A percentile compares a stretch with the other conserved stretches of the same genome.
phyloP scores from a whole-genome alignment of 2,888 invertebrate species.

The Chromoteleia sp. region DNA sequence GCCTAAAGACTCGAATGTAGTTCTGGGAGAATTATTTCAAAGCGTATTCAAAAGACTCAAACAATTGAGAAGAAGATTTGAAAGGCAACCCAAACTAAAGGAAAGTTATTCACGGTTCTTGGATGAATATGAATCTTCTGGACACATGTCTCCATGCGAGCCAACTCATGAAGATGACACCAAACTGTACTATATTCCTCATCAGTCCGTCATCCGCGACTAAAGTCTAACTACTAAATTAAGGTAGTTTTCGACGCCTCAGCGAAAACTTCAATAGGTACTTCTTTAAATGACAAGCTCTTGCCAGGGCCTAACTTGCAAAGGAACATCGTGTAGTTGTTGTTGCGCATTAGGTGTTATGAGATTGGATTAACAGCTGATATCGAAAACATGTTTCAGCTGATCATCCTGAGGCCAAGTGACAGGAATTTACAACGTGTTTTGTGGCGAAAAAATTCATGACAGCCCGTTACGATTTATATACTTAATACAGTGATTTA shows the following conservation, averaged over 20 bases:
- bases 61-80: background rate
- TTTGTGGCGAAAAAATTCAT: constrained; percentile 16
- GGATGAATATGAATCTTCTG: background rate
- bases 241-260: constrained; percentile 68
- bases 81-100: background rate
- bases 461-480: constrained; percentile 9
- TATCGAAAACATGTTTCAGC: constrained; percentile 26
- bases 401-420: background rate
- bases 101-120: background rate
- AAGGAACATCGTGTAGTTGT: constrained; percentile 31
- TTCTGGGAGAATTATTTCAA: constrained; percentile 8
- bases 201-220: constrained; percentile 69
- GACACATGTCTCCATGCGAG: constrained; percentile 6
- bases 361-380: constrained; percentile 35
- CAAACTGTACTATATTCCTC: constrained; percentile 75
- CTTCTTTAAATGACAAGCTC: constrained; percentile 62
- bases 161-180: background rate
- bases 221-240: constrained; percentile 59
- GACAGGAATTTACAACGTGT: constrained; percentile 26
- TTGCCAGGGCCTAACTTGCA: constrained; percentile 49
- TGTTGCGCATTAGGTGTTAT: constrained; percentile 33
- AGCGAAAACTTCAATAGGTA: constrained; percentile 47
- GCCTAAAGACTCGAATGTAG: background rate
- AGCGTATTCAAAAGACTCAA: background rate
- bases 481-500: constrained; percentile 37